Percentiles rank a stretch among this genome's conserved stretches.
phyloP scores from a whole-genome alignment of 2,113 vertebrate genomes.

The Varanus komodoensis region DNA sequence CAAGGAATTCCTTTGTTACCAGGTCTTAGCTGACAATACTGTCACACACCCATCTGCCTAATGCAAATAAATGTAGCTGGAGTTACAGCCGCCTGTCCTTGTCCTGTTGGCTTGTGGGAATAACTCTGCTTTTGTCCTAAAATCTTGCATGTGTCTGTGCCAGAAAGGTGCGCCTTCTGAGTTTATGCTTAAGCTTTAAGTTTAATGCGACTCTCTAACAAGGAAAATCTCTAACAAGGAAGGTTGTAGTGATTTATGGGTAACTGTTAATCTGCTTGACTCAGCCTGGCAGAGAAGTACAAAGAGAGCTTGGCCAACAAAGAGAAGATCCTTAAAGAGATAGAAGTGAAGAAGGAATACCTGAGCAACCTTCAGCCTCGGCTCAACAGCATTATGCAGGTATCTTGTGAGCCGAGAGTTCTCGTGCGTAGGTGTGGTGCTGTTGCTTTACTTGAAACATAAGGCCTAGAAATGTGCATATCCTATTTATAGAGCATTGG shows the following conservation, averaged over 20 bases:
- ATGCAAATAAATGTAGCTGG: too few species aligned
- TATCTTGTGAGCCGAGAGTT: slow-evolving; percentile 49
- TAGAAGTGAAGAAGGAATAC: slow-evolving; percentile 97
- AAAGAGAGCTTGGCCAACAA: slow-evolving; percentile 89
- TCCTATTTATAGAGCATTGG: background rate
- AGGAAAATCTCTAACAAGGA: too few species aligned
- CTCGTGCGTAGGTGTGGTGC: background rate
- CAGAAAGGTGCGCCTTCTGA: too few species aligned
- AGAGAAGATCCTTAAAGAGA: slow-evolving; percentile 96
- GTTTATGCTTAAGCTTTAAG: too few species aligned
- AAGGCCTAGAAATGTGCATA: background rate
- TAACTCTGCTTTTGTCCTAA: too few species aligned
- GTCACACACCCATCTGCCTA: too few species aligned
- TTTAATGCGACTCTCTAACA: too few species aligned
- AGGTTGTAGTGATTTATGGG: background rate
- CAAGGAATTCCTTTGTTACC: too few species aligned
- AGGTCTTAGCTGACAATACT: too few species aligned
- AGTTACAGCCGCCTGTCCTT: too few species aligned
- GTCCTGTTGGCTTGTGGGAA: too few species aligned
- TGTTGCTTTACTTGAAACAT: background rate
- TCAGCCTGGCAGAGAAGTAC: slow-evolving; percentile 94
- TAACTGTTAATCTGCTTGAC: background rate
- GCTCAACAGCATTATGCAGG: slow-evolving; percentile 98
- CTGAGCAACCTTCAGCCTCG: slow-evolving; percentile 95
- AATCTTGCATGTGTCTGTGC: too few species aligned